Evolutionary conservation across 2,797 vertebrate genomes (phyloP), one percentile per base, ranked within the genome.

Genomic region (Hapalemur alaotrensis): DNA sequence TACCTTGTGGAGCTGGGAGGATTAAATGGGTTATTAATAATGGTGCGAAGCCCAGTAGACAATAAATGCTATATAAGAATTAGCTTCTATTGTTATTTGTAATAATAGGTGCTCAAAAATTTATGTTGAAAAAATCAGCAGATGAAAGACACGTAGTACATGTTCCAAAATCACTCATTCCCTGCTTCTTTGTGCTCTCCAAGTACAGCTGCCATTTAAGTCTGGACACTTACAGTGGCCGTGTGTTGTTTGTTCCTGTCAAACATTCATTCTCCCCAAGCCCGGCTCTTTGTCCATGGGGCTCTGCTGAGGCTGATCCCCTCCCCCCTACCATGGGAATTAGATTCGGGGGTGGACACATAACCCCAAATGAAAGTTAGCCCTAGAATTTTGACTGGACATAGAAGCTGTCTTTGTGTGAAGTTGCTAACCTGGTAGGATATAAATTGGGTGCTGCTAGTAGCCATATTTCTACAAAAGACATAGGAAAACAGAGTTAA

Each of bases 161-260:
- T 6, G 38, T 38, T 23, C 50, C 28, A 46, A 20, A 43, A 35
- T 23, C 15, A 2, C 22, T 41, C 25, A 4, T 4, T 30, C 12
- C 32, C 15, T 48, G 25, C 15, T 41, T 1, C 52, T n/a, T 30
- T 11, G 13, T 30, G 0, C 43, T 46, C 1, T 48, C 7, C 3
- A n/a, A 10, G 2, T 32, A 7, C 1, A 25, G 32, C 22, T 43
- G 65, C 43, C 14, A 0, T n/a, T 9, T 35, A 28, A 20, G 2
- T 43, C 61, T 23, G 57, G 28, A 54, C 20, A 48, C 43, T 2
- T 1, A 41, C 0, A 6, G 12, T 7, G 4, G n/a, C 2, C 1
- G 2, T 11, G 1, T 0, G 4, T 52, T 32, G 25, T 23, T 22
- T 11, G 52, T 30, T 7, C 50, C 72, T 72, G 17, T 15, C 2